Conservation (phyloP, 2,113 vertebrate species). For the Odontesthes bonariensis region DNA sequence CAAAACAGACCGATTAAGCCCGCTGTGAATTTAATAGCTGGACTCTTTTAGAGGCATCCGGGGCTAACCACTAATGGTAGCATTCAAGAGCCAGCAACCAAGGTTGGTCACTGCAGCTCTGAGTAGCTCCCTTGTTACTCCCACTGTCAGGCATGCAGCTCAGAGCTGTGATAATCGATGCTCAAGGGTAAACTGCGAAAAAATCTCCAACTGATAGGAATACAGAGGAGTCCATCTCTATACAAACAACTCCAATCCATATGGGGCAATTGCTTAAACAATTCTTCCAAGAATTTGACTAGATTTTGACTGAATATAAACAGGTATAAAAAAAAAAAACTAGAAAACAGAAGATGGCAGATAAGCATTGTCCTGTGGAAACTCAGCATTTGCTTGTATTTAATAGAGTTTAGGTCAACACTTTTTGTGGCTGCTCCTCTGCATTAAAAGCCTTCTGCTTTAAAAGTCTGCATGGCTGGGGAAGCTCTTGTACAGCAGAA, state of each 20-base stretch:
- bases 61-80: slow-evolving; percentile 57
- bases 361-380: background rate
- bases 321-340: background rate
- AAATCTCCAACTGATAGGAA: background rate
- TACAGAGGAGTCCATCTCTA: background rate
- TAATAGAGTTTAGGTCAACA: slow-evolving; percentile 2
- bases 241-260: background rate
- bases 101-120: slow-evolving; percentile 19
- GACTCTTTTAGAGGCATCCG: slow-evolving; percentile 30
- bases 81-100: slow-evolving; percentile 20
- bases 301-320: too few species aligned
- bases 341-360: background rate
- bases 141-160: background rate
- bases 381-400: background rate
- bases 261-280: background rate
- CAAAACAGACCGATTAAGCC: slow-evolving; percentile 42
- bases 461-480: slow-evolving; percentile 43
- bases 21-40: slow-evolving; percentile 45
- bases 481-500: slow-evolving; percentile 30
- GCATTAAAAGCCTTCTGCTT: slow-evolving; percentile 32
- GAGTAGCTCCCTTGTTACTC: slow-evolving; percentile 28
- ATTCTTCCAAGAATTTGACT: too few species aligned
- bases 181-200: background rate
- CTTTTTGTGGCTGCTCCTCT: slow-evolving; percentile 9
- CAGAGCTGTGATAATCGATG: slow-evolving; percentile 5